Evolutionary conservation across 1,140 invertebrate genomes (phyloP), one percentile per base, ranked within the genome.

Genomic region (Solenopsis invicta): DNA sequence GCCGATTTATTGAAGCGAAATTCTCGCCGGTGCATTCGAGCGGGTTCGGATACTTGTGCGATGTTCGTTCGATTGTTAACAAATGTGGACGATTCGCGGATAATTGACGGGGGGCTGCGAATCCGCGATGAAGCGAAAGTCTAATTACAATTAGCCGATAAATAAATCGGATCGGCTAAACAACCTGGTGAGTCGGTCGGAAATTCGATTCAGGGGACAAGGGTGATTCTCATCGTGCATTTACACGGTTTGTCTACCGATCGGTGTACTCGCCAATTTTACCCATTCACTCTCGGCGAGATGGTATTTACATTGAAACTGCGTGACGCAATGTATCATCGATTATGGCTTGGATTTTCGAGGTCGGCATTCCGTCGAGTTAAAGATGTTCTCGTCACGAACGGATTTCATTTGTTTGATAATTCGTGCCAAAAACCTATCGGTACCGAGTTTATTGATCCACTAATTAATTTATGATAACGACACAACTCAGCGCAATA

Each of bases 111-210:
- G 69, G 71, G 62, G 56, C 56, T 61, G 78, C 52, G 74, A 66
- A 50, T 88, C 59, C 75, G 34, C n/a, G 84, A 74, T 90, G 87
- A 91, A 91, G 89, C 89, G 76, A 89, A 90, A 89, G 85, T 91
- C 90, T 91, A 91, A 91, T 91, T 87, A 91, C 74, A 90, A 75
- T 48, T 72, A 61, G 62, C 69, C 66, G 80, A 91, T 91, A 89
- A 91, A 90, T 91, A 91, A 90, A 91, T 91, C 81, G 85, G 64
- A 34, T 16, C 48, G 66, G 54, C 72, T 87, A 90, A 90, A 90
- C 87, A 89, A 62, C 84, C 64, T 81, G 21, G 45, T 61, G 72
- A 72, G 54, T 78, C 48, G 21, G 48, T 56, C 18, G 48, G 56
- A 24, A 69, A 50, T 50, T 84, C 21, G 41, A 10, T 75, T 24